Conservation (phyloP, 2,113 vertebrate species). For the Egretta garzetta region DNA sequence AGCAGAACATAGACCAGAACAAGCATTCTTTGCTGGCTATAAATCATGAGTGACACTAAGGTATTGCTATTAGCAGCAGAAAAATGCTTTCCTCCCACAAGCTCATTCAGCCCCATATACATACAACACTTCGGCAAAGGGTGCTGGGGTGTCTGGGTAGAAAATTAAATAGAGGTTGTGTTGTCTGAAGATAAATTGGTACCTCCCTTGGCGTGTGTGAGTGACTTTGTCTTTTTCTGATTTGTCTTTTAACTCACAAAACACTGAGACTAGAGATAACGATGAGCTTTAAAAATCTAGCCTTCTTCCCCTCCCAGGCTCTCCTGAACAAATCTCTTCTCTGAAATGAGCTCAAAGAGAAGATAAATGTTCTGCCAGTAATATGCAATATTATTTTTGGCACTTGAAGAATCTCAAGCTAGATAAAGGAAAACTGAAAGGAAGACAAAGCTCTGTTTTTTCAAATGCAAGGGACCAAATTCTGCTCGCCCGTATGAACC, state of each 20-base stretch:
- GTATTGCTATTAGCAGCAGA: constrained; percentile 36
- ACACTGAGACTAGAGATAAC: constrained; percentile 39
- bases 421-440: constrained; percentile 57
- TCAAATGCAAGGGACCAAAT: not conserved
- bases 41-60: constrained; percentile 53
- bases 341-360: constrained; percentile 31
- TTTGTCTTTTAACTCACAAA: constrained; percentile 55
- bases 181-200: constrained; percentile 56
- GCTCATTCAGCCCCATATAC: not conserved
- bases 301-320: constrained; percentile 27
- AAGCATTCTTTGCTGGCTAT: constrained; percentile 23
- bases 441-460: not conserved
- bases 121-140: not conserved
- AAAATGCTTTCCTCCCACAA: constrained; percentile 32
- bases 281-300: constrained; percentile 29
- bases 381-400: constrained; percentile 66
- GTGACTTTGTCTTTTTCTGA: constrained; percentile 35
- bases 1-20: constrained; percentile 26
- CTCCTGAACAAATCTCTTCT: constrained; percentile 23
- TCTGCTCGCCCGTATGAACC: not conserved
- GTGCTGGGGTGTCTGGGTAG: constrained; percentile 13
- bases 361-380: constrained; percentile 61
- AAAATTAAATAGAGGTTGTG: constrained; percentile 61
- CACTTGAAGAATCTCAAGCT: constrained; percentile 44
- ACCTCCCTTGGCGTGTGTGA: not conserved